phyloP scores from a whole-genome alignment of 2,888 invertebrate genomes.

The Deilephila elpenor region DNA sequence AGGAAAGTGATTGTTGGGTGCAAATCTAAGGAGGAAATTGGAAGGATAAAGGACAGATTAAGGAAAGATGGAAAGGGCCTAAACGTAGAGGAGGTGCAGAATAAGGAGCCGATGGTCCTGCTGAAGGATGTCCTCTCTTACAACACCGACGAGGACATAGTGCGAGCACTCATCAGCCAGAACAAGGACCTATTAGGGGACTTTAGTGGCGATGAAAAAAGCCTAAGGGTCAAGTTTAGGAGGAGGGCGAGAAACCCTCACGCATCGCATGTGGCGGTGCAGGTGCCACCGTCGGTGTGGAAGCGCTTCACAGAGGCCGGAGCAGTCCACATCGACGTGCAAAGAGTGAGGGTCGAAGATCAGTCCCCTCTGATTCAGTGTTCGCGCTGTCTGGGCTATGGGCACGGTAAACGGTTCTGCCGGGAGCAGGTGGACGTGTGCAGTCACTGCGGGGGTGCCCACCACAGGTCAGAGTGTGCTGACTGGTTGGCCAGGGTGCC shows the following conservation, averaged over 20 bases:
- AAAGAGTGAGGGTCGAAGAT: conserved; percentile 31
- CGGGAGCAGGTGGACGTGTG: neutral
- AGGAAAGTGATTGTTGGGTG: neutral
- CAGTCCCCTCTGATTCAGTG: conserved; percentile 41
- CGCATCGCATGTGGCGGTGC: neutral
- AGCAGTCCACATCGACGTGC: conserved; percentile 29
- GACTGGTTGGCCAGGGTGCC: too few relatives aligned
- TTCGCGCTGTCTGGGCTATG: conserved; percentile 38
- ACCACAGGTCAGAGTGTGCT: too few relatives aligned
- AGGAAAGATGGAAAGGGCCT: neutral
- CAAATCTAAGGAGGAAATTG: neutral
- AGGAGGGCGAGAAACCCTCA: neutral
- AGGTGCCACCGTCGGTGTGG: conserved; percentile 7
- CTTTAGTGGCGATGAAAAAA: neutral
- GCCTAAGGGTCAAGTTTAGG: neutral
- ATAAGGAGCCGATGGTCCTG: neutral
- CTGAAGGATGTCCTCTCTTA: neutral
- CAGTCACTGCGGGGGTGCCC: too few relatives aligned
- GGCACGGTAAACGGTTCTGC: conserved; percentile 32
- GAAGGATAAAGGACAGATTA: neutral
- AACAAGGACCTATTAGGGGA: neutral
- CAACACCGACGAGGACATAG: neutral
- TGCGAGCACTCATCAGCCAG: neutral
- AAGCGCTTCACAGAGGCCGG: neutral
- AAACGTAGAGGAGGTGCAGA: neutral